Base-by-base conservation (phyloP, 1,140 invertebrate species). In the Drosophila fuyamai region DNA sequence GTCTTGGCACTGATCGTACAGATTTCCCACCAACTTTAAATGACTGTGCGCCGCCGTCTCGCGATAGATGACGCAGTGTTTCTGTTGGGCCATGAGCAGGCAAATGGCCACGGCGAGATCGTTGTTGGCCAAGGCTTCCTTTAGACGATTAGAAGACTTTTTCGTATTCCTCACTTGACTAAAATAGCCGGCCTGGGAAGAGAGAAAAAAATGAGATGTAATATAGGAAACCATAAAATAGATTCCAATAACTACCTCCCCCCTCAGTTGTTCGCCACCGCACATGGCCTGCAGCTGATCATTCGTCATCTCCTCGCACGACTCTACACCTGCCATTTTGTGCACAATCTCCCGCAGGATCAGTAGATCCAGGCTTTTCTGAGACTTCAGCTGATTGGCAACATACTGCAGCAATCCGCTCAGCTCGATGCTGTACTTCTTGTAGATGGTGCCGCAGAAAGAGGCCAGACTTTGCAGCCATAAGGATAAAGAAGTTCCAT, bases 251-350 rank as follows among this genome's bases (percentile, higher is more conserved):
- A 23, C 36, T 32, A 84, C 85, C 94, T 99, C 99, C 80, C 96
- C 96, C 91, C 97, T 95, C 2, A 99, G 93, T 36, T 99, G 93
- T 94, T 99, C 98, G 10, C 99, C 99, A 29, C 99, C 99, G 63
- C 96, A 95, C 96, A 99, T 97, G 1, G 98, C 98, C 90, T 98
- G 97, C 46, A 99, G 92, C 93, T 99, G 98, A 91, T 99, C 98
- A 40, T 96, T 94, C 0, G 98, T 99, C 94, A 99, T 97, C 93
- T 99, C 98, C 93, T 99, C 98, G 7, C 96, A 96, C 5, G 98
- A 96, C 94, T 99, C 99, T 68, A 99, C 98, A 2, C 99, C 99
- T 12, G 98, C 97, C 98, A 99, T 99, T 94, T 99, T 99, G 93
- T 99, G 98, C 58, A 99, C 97, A 78, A 99, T 97, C 94, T 99